Evolutionary conservation across 2,797 vertebrate species (phyloP), one percentile per base, ranked within the genome.

Genomic region (Arnoldichthys spilopterus): DNA sequence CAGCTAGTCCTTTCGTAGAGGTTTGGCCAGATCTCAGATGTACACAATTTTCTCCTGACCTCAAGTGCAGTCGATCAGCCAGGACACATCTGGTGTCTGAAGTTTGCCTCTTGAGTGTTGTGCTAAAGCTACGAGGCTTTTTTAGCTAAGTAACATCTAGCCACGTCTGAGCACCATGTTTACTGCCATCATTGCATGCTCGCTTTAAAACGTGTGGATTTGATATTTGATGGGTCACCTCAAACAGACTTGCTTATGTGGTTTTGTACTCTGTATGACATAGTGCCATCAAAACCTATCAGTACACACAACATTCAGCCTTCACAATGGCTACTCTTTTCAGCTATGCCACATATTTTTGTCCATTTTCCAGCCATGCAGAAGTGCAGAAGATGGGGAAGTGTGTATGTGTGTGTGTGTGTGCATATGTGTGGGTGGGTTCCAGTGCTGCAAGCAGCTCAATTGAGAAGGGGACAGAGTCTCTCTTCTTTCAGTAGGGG

Each of bases 401-500:
- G 18, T 20, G 32, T 75, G 28, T 76, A 81, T 15, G 30, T 0
- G 16, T 12, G 59, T 45, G 54, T 20, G 64, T 51, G 59, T 32
- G 54, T 20, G 64, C 4, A 7, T 37, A 7, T 7, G 34, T 7
- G 7, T 7, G 34, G 3, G 59, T 45, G 56, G n/a, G 64, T 53
- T 71, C 22, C 53, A 62, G n/a, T 11, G 28, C 9, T 2, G 16
- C 20, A 12, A 34, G 22, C 26, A 67, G 37, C 22, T 49, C 22
- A 76, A 24, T 16, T 9, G 2, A 49, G 45, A 59, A 45, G 13
- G 15, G 15, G n/a, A 58, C 16, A 28, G 6, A 22, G n/a, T n/a
- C 78, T 81, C 47, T 76, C 37, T 70, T 61, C 58, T 64, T 70
- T 79, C 89, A 84, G 75, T 80, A 92, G 90, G 87, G 89, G 89